Percentiles rank a stretch among this genome's conserved stretches.
These are phyloP conservation scores for Drosophila falleni DNA, from an alignment of 2,888 invertebrate species.

Conservation along the genomic window DNA sequence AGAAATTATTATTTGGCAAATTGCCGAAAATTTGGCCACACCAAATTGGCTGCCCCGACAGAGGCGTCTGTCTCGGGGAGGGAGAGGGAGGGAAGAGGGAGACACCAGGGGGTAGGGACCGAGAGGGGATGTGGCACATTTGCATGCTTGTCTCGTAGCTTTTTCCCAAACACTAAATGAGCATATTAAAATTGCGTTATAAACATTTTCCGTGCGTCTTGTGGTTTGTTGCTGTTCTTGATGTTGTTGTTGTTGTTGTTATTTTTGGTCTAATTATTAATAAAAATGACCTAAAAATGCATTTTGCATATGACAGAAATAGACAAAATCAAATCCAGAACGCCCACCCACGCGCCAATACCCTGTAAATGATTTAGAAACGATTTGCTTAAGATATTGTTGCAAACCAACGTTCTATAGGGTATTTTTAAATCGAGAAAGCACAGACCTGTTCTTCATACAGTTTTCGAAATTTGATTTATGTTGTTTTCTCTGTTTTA, in stretches of 20 bases:
- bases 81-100: too few relatives aligned
- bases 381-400: neutral
- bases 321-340: constrained; percentile 27
- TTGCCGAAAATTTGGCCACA: constrained; percentile 42
- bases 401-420: neutral
- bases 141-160: constrained; percentile 36
- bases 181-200: constrained; percentile 61
- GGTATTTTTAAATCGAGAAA: neutral
- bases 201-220: constrained; percentile 37
- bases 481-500: constrained; percentile 31
- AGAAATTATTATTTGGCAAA: constrained; percentile 69
- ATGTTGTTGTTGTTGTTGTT: constrained; percentile 18
- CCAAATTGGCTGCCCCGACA: constrained; percentile 40
- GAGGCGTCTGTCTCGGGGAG: constrained; percentile 19
- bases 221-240: constrained; percentile 2
- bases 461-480: constrained; percentile 39
- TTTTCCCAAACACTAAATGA: constrained; percentile 49
- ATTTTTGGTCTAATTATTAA: constrained; percentile 48
- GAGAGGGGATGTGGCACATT: constrained; percentile 20
- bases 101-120: neutral
- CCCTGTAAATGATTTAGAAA: constrained; percentile 3
- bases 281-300: constrained; percentile 80
- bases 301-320: constrained; percentile 54
- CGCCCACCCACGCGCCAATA: constrained; percentile 6
- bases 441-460: neutral